phyloP scores from a whole-genome alignment of 2,113 vertebrate species.

The Raphicerus campestris region DNA sequence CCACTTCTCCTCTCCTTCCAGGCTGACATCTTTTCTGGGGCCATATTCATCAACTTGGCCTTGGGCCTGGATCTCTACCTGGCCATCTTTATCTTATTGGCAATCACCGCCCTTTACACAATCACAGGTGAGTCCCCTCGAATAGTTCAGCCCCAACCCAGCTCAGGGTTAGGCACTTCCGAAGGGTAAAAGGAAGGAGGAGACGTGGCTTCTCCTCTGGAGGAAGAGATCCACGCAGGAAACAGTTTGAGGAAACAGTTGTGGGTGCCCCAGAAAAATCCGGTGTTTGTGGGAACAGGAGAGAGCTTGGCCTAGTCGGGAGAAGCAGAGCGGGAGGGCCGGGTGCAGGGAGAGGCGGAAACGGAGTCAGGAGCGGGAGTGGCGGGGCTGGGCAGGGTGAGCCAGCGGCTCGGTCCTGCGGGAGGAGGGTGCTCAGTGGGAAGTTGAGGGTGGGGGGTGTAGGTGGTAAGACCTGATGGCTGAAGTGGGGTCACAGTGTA shows the following conservation, averaged over 20 bases:
- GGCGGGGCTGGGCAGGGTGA: neutral
- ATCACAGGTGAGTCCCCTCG: conserved; percentile 88
- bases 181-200: neutral
- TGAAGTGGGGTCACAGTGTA: neutral
- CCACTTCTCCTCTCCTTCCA: conserved; percentile 59
- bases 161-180: neutral
- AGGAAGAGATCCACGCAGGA: neutral
- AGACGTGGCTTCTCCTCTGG: neutral
- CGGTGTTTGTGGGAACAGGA: neutral
- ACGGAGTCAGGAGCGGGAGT: neutral
- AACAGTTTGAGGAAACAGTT: neutral
- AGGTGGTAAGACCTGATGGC: neutral
- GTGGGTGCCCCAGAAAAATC: neutral
- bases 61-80: conserved; percentile 91
- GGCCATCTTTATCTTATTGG: conserved; percentile 88
- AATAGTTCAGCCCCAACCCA: too few species aligned
- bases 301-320: neutral
- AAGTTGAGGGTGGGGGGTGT: neutral
- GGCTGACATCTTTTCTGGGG: conserved; percentile 97
- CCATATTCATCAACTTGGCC: conserved; percentile 93
- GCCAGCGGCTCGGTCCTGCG: neutral
- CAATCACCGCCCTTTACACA: conserved; percentile 92
- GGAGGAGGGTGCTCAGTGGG: neutral
- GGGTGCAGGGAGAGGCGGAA: neutral
- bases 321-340: neutral